Evolutionary conservation across 2,797 vertebrate species (phyloP), one percentile per base, ranked within the genome.

Genomic region (Melopsittacus undulatus): DNA sequence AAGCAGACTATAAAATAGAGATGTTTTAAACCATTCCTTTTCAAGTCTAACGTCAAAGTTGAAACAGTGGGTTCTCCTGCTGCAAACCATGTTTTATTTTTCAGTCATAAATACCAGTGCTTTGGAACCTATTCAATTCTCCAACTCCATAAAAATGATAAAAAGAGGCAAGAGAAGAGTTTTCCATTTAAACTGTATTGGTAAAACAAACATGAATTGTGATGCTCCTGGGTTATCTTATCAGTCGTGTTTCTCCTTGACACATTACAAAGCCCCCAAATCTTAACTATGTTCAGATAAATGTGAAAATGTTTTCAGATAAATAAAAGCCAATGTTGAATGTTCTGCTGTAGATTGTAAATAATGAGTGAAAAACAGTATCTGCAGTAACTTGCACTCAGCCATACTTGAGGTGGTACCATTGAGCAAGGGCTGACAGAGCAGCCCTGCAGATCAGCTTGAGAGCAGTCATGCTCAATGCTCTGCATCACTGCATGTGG

Each of bases 31-130:
- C 68, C 36, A 29, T 85, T 92, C 13, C 68, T 89, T 49, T 95
- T 92, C 83, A 80, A 81, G 49, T 84, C 77, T 86, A 79, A 63
- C 79, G 45, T 63, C 40, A 78, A 90, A 90, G 51, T 72, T 92
- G 87, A 96, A 94, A 83, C 19, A 56, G 34, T 57, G 61, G 36
- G 9, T 80, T 94, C 54, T 75, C 13, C 51, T 87, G 14, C 11
- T 89, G 61, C 22, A 93, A 94, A 26, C 43, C 24, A 67, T 89
- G 69, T 89, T 96, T 95, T 92, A 63, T 94, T 91, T 92, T 73
- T 36, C 26, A 74, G 66, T 73, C 87, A 92, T 95, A 97, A 96
- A 97, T 89, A 89, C 12, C 21, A 67, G 21, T 72, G 43, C 61
- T 90, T 72, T 89, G 79, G 69, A 94, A 91, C 22, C 69, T 90